A percentile compares a stretch with the other conserved stretches of the same genome.
phyloP scores from a whole-genome alignment of 2,113 vertebrate genomes.

The Carassius carassius region DNA sequence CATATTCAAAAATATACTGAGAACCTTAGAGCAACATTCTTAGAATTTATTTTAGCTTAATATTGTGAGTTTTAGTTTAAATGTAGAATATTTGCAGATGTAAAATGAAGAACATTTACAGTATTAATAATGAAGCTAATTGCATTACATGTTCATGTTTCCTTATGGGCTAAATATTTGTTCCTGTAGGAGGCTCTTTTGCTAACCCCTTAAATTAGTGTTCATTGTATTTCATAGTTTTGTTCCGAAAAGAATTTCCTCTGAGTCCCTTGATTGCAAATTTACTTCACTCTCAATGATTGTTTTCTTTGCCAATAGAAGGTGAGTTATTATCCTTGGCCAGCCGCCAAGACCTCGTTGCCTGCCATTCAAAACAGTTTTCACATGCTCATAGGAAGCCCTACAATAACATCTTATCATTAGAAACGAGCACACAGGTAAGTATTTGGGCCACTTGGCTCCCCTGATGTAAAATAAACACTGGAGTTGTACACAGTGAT shows the following conservation, averaged over 20 bases:
- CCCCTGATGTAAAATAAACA: conserved; percentile 48
- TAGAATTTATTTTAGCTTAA: neutral
- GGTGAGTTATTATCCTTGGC: conserved; percentile 57
- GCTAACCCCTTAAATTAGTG: conserved; percentile 19
- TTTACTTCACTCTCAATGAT: conserved; percentile 35
- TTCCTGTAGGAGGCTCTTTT: neutral
- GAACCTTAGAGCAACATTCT: neutral
- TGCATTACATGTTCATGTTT: conserved; percentile 21
- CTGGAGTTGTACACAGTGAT: neutral
- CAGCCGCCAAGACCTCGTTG: conserved; percentile 17
- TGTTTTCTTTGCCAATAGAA: conserved; percentile 53
- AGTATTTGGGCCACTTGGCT: conserved; percentile 20
- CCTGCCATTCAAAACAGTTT: conserved; percentile 57
- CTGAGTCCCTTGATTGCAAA: conserved; percentile 54
- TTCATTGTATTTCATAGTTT: conserved; percentile 50
- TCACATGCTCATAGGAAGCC: conserved; percentile 47
- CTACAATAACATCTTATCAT: conserved; percentile 56
- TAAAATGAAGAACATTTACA: neutral
- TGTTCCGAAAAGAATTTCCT: conserved; percentile 57
- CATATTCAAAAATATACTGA: neutral
- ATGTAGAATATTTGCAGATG: neutral
- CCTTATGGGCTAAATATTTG: conserved; percentile 24
- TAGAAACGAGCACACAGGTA: conserved; percentile 25
- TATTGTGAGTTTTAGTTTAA: neutral
- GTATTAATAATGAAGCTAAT: neutral